phyloP scores from a whole-genome alignment of 2,888 invertebrate species.

The Tanytarsus gracilentus region DNA sequence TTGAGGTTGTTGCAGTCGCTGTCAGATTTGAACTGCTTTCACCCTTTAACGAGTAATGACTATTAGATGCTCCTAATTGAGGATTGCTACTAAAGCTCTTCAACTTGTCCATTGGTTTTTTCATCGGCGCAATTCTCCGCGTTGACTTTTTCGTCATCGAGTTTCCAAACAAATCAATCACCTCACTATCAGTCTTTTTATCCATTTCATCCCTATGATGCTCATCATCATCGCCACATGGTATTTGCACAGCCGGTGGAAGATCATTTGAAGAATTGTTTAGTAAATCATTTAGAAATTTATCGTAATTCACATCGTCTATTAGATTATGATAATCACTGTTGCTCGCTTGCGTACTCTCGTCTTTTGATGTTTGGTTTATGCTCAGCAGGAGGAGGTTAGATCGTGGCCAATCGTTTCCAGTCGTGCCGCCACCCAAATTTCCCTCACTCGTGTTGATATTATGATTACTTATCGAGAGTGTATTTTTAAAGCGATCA shows the following conservation, averaged over 20 bases:
- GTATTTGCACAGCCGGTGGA: not conserved
- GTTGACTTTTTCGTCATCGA: conserved; percentile 4
- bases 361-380: conserved; percentile 9
- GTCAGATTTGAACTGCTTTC: conserved; percentile 31
- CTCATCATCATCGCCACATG: not conserved
- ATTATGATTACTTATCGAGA: conserved; percentile 18
- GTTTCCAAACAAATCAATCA: conserved; percentile 16
- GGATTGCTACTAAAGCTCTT: conserved; percentile 33
- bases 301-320: conserved; percentile 18
- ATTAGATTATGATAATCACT: conserved; percentile 1
- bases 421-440: not conserved
- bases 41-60: conserved; percentile 23
- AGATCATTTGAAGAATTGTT: not conserved
- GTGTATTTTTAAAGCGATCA: conserved; percentile 15
- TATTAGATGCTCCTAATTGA: conserved; percentile 32
- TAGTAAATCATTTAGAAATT: conserved; percentile 19
- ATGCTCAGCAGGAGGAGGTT: conserved; percentile 4
- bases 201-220: not conserved
- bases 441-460: conserved; percentile 19
- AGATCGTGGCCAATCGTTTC: conserved; percentile 15
- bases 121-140: conserved; percentile 1
- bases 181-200: conserved; percentile 1
- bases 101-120: conserved; percentile 15
- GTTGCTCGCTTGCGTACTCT: not conserved
- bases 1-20: not conserved